phyloP scores from a whole-genome alignment of 1,140 invertebrate species.

The Hylyphantes graminicola region DNA sequence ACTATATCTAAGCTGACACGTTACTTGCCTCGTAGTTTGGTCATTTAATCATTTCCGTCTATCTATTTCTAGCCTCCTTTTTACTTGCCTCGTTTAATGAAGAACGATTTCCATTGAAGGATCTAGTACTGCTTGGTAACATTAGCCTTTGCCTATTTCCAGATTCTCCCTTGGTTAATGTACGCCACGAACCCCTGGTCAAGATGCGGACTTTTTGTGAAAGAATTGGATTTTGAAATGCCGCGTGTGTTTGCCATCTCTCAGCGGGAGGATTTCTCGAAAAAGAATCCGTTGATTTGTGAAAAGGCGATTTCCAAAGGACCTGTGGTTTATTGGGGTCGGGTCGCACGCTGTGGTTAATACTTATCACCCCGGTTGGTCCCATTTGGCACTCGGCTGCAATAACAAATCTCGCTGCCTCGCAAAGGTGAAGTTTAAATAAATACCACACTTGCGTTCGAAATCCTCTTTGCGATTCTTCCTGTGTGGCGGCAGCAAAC shows the following conservation, averaged over 20 bases:
- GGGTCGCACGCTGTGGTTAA: constrained; percentile 39
- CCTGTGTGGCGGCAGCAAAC: constrained; percentile 28
- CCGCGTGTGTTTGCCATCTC: neutral
- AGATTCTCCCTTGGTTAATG: no score
- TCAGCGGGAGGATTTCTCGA: neutral
- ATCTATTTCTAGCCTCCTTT: no score
- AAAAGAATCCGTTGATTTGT: constrained; percentile 22
- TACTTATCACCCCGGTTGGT: constrained; percentile 47
- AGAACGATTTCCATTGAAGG: no score
- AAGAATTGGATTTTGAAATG: neutral
- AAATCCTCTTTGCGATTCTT: constrained; percentile 40
- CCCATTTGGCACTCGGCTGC: constrained; percentile 34
- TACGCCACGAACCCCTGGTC: no score
- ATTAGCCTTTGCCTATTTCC: no score
- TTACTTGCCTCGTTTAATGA: no score
- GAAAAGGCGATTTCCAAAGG: constrained; percentile 36
- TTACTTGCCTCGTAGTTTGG: no score
- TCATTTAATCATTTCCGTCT: no score
- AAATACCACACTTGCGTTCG: constrained; percentile 37
- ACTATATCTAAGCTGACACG: no score
- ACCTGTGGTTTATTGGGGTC: constrained; percentile 47
- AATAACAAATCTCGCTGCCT: constrained; percentile 49
- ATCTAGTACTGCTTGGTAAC: no score
- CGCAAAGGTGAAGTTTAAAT: constrained; percentile 49
- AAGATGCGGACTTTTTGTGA: no score